Base-by-base conservation (phyloP, 2,113 vertebrate genomes). In the Dunckerocampus dactyliophorus region DNA sequence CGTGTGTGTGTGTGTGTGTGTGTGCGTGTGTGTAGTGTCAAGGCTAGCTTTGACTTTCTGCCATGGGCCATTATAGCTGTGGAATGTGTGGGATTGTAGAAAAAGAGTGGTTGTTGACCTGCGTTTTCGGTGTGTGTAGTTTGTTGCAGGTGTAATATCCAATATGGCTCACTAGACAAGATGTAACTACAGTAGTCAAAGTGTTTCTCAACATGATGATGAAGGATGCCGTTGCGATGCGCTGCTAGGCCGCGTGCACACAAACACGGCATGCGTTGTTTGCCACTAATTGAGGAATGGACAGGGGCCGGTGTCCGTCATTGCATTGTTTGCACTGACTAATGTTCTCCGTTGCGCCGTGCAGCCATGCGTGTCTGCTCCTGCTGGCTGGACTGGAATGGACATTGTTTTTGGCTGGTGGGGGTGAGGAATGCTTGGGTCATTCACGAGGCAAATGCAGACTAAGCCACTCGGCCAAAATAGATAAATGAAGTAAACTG, bases 311-410 rank as follows among this genome's bases (percentile, higher is more conserved):
- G 20, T 39, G 15, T 16, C 21, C 55, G 62, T 63, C 63, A 77
- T 75, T 63, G 59, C 65, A 61, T 62, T 64, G 53, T 63, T 34
- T 62, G 20, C 48, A 50, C 54, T 65, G 63, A 67, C 57, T 66
- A 70, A 72, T 49, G 63, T 15, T 73, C 47, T 39, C 62, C 42
- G 57, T 65, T 79, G 59, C 67, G 50, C 5, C 9, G 14, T 58
- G 67, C 66, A 72, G 31, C 55, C 54, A 58, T 55, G 59, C 45
- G 60, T 71, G 47, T 17, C 42, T 51, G 67, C 54, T 67, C 14
- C 43, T 49, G 20, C 48, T 3, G 34, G 53, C 55, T 59, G 28
- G 67, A 54, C 51, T 15, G 58, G 74, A 74, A 75, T 59, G 68
- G 45, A 62, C n/a, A n/a, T n/a, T n/a, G n/a, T 54, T 7, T 53